A percentile compares a stretch with the other conserved stretches of the same genome.
Evolutionary conservation across 2,888 invertebrate species (phyloP).

Genomic region (Phaonia tiefii): DNA sequence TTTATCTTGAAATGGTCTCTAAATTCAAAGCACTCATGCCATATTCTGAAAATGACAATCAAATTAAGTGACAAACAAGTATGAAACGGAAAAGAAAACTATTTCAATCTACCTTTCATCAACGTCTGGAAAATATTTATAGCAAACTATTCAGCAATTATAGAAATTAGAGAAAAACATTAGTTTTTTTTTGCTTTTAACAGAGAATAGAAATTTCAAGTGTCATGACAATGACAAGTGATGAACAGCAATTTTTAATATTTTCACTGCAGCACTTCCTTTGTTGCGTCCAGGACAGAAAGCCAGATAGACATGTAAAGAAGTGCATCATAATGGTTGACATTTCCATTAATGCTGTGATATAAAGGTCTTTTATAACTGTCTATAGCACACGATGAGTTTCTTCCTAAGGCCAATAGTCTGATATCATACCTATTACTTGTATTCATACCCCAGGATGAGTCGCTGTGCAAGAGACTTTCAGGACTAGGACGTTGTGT

Average conservation of each 20-base stretch:
- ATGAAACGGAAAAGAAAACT: no score
- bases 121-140: no score
- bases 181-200: neutral
- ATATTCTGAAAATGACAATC: no score
- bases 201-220: no score
- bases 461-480: neutral
- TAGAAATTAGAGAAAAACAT: neutral
- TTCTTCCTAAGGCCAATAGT: neutral
- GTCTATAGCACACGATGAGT: neutral
- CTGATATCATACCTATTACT: neutral
- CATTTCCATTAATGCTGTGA: slow-evolving; percentile 41
- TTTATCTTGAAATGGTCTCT: no score
- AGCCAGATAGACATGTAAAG: no score
- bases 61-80: no score
- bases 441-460: no score
- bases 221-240: neutral
- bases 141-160: neutral
- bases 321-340: slow-evolving; percentile 25
- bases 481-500: slow-evolving; percentile 49
- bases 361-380: slow-evolving; percentile 31
- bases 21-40: no score
- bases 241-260: slow-evolving; percentile 12
- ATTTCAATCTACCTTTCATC: no score
- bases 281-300: neutral
- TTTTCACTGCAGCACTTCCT: neutral